Conservation (phyloP, 1,140 invertebrate species). For the Habropoda laboriosa region DNA sequence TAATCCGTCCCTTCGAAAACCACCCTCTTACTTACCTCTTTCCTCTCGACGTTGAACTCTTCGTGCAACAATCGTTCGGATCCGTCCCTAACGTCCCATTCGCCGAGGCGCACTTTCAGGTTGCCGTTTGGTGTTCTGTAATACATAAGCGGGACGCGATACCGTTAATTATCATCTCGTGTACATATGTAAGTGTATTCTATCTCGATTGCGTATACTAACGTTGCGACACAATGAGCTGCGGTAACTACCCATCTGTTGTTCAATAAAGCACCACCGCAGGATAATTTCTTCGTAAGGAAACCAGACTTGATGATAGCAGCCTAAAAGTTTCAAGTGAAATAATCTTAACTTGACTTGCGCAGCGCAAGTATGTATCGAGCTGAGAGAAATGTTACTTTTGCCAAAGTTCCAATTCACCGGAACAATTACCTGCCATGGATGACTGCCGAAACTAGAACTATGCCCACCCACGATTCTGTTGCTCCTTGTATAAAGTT, state of each 20-base stretch:
- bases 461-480: conserved; percentile 96
- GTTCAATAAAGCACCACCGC: conserved; percentile 94
- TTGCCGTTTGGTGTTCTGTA: conserved; percentile 92
- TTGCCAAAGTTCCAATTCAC: neutral
- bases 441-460: conserved; percentile 94
- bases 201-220: conserved; percentile 78
- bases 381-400: neutral
- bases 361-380: no score
- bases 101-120: conserved; percentile 92
- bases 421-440: conserved; percentile 91
- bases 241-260: conserved; percentile 95
- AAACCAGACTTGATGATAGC: conserved; percentile 96
- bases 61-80: conserved; percentile 92
- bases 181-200: no score
- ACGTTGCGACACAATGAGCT: conserved; percentile 94
- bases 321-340: conserved; percentile 82
- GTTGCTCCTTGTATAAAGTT: conserved; percentile 92
- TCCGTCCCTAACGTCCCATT: conserved; percentile 94
- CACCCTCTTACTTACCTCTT: conserved; percentile 84
- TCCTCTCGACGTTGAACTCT: conserved; percentile 93
- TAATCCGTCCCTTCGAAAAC: neutral
- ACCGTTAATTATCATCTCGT: no score
- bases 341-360: neutral
- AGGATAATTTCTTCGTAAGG: conserved; percentile 93
- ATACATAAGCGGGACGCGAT: no score